Base-by-base conservation (phyloP, 2,888 invertebrate genomes). In the Phyto melanocephala region DNA sequence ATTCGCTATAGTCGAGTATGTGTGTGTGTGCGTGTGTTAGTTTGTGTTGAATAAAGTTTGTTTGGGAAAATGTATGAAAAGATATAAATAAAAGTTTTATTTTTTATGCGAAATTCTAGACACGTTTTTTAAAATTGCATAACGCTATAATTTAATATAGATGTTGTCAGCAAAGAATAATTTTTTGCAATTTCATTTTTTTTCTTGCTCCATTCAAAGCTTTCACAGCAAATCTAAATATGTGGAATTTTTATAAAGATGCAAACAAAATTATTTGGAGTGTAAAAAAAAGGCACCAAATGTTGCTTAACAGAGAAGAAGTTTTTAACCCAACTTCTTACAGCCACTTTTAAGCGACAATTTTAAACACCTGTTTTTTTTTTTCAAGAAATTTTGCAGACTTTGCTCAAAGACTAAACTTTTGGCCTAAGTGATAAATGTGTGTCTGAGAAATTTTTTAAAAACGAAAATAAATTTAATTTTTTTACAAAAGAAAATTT, bases 121-220 rank as follows among this genome's bases (percentile, higher is more conserved):
- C 87, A 87, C 87, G 87, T 86, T 85, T 79, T 85, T 81, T 79
- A 80, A 87, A 87, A 87, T 87, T 87, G 87, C 87, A 87, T 87
- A 87, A 87, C 86, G 86, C 80, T 65, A 87, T 87, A 87, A 86
- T 87, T 87, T 86, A 86, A 87, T 86, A 87, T 85, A 86, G 85
- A 85, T 83, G 84, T 85, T 81, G 84, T 79, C 83, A 80, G 74
- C 77, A 75, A 74, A 78, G 70, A 50, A 79, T 63, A 42, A 70
- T 76, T 80, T 68, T 72, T 70, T 47, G 8, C 8, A 52, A 24
- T n/a, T 22, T 22, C 4, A 4, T 58, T 60, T 67, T 47, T 37
- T 58, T 42, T 28, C 42, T 1, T 76, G 67, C 24, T 10, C 2
- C 17, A 52, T 20, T 10, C 6, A 17, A 47, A 3, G 28, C 28